Evolutionary conservation across 2,888 invertebrate genomes (phyloP), one percentile per base, ranked within the genome.

Genomic region (Stegophylla sp.): DNA sequence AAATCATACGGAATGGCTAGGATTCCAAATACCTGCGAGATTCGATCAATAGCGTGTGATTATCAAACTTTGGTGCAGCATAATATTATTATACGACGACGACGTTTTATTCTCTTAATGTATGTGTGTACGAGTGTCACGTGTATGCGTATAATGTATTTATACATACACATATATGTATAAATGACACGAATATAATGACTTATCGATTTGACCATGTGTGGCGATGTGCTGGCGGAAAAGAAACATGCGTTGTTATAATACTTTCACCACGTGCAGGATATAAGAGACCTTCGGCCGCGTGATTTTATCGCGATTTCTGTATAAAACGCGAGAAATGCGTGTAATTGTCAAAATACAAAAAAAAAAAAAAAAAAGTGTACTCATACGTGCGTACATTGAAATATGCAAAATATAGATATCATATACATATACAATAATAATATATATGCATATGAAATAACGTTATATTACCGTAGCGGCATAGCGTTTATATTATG

Each of bases 191-290:
- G 28, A 69, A 69, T 51, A 45, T 77, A 77, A 77, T 69, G 77
- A 61, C 77, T 77, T 77, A 77, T 77, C 59, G 77, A 69, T 77
- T 69, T 69, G 77, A 69, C 77, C 77, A 23, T 61, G 77, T 59
- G 59, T n/a, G n/a, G 53, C 51, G 20, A 15, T 43, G 41, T 26
- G 41, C 26, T n/a, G 13, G 64, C 69, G 59, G 45, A 67, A 53
- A 67, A 59, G 67, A 77, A 59, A 67, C 59, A 28, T n/a, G n/a
- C n/a, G 77, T 12, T 23, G 23, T 56, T 26, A 41, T 77, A n/a
- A n/a, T 67, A 77, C 77, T 77, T 77, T 77, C 77, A 67, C 77
- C 69, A 28, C 45, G 13, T 13, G 56, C 48, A n/a, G 45, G 61
- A 73, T 66, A 73, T 66, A 75, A 77, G 67, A 69, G 77, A 69